Base-by-base conservation (phyloP, 2,113 vertebrate genomes). In the Lota lota region DNA sequence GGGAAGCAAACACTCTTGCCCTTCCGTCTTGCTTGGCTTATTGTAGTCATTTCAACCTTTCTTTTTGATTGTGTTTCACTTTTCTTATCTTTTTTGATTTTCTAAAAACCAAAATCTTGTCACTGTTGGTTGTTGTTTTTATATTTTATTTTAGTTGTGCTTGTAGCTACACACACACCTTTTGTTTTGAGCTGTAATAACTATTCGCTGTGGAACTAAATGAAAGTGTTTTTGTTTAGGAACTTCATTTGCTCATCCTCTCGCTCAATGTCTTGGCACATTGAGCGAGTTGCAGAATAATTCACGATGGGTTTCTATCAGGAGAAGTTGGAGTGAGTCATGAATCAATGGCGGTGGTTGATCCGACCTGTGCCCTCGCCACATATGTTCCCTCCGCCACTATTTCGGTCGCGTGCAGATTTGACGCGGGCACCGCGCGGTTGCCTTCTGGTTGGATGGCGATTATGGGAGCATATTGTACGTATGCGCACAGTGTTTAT, bases 401-500 rank as follows among this genome's bases (percentile, higher is more conserved):
- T 75, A 67, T 84, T 83, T 77, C 77, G 79, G 79, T 59, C 50
- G 78, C 75, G 70, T 68, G 72, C 84, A 79, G 73, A 79, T 81
- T 77, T 87, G 81, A 82, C 83, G 74, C 76, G 63, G 53, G 47
- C 53, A 66, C 60, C 7, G 57, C 17, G 8, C 10, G 40, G 28
- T 33, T 56, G 19, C 69, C 79, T 82, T 76, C 77, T 84, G 81
- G 77, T 80, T 79, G 67, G 74, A 82, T 47, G 83, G 84, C 82
- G 76, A 62, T 28, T 28, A 64, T 63, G 73, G 69, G 78, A 84
- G 72, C 84, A 83, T 84, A 81, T 83, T 87, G 81, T 82, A 82
- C 79, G 76, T 83, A 80, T 82, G 82, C 75, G 79, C 76, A 77
- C 80, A 76, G 83, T 81, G 79, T 86, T 88, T 88, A 86, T 90